Evolutionary conservation across 1,140 invertebrate genomes (phyloP).

Genomic region (Battus philenor): DNA sequence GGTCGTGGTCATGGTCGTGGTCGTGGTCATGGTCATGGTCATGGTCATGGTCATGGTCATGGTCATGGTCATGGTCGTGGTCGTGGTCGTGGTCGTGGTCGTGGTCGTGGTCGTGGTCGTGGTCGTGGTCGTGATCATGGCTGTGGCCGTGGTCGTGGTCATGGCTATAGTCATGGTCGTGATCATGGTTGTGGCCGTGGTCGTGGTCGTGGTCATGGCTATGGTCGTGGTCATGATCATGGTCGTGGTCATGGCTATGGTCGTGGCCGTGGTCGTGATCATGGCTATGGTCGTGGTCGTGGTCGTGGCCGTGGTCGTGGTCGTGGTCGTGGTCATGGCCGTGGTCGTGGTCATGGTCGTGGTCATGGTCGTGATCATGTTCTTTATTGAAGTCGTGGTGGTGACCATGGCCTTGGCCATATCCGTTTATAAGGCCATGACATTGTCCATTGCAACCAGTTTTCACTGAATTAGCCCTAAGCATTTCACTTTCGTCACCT

Average conservation of each 20-base stretch:
- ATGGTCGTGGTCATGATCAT: constrained; percentile 7
- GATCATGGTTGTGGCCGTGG: neutral
- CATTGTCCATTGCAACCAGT: neutral
- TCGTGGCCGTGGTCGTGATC: no score
- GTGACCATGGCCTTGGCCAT: constrained; percentile 10
- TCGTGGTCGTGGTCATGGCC: constrained; percentile 37
- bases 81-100: constrained; percentile 45
- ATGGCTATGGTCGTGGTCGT: constrained; percentile 25
- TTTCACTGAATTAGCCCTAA: no score
- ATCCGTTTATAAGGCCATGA: constrained; percentile 1
- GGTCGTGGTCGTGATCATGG: constrained; percentile 42
- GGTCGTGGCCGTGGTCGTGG: constrained; percentile 40
- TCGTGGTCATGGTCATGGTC: no score
- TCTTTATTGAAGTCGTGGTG: no score
- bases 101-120: constrained; percentile 34
- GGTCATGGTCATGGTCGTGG: constrained; percentile 29
- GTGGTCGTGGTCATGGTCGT: constrained; percentile 24
- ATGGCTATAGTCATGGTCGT: constrained; percentile 27
- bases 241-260: constrained; percentile 7
- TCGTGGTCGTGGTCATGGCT: neutral
- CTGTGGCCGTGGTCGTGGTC: constrained; percentile 26
- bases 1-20: no score
- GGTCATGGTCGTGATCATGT: no score
- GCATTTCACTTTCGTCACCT: no score
- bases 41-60: constrained; percentile 22